These are phyloP conservation scores for Tarsius wallacei DNA, from an alignment of 2,797 vertebrate species.

Conservation along the genomic window DNA sequence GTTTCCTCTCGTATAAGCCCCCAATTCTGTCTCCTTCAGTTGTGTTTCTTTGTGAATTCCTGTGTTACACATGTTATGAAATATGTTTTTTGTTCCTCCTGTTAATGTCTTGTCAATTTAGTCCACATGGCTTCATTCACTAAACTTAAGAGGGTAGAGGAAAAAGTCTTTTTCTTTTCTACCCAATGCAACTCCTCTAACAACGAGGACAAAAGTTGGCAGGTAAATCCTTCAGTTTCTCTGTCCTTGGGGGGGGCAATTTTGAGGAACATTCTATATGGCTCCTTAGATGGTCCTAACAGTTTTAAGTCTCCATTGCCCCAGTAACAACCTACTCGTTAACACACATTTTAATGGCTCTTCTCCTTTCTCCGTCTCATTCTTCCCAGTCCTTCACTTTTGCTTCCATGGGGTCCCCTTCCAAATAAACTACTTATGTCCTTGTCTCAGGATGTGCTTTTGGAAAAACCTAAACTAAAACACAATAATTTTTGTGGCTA, in stretches of 20 bases:
- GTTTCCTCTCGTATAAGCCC: not conserved
- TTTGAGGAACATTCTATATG: not conserved
- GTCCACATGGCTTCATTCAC: not conserved
- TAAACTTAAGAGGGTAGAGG: not conserved
- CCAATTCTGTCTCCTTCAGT: not conserved
- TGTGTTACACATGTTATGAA: not conserved
- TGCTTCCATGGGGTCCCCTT: not conserved
- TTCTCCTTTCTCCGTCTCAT: not conserved
- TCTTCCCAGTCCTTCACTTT: not conserved
- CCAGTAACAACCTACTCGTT: not conserved
- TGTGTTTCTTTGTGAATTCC: not conserved
- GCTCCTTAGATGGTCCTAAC: not conserved
- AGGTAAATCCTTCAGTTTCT: not conserved
- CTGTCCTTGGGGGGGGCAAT: not conserved
- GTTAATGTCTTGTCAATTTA: not conserved
- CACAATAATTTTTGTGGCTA: not conserved
- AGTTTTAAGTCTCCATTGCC: not conserved
- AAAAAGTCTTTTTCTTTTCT: not conserved
- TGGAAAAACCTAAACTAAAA: not conserved
- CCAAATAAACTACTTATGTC: not conserved
- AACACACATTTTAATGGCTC: not conserved
- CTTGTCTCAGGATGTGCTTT: not conserved
- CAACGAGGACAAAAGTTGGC: not conserved
- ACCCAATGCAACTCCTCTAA: not conserved
- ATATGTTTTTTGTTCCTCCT: not conserved